A percentile compares a stretch with the other conserved stretches of the same genome.
These are phyloP conservation scores for Sycophaga agraensis DNA, from an alignment of 1,140 invertebrate species.

Conservation along the genomic window DNA sequence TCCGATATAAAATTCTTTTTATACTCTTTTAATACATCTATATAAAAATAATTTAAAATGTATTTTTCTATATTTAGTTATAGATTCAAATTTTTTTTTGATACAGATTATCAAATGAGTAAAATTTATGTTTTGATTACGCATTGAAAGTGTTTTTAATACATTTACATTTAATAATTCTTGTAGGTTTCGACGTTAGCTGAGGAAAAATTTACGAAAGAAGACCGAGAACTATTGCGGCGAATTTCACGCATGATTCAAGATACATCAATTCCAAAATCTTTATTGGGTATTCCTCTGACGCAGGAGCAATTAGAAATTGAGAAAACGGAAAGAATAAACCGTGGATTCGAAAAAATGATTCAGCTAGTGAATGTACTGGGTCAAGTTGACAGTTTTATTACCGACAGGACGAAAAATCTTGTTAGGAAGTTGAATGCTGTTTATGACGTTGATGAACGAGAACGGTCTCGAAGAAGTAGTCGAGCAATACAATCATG, in stretches of 20 bases:
- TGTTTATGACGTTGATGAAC: constrained; percentile 38
- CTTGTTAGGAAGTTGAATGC: constrained; percentile 41
- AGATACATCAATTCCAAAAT: not conserved
- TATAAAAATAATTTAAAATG: too few relatives aligned
- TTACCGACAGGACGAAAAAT: constrained; percentile 40
- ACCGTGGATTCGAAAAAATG: constrained; percentile 43
- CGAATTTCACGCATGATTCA: constrained; percentile 29
- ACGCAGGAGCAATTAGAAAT: not conserved
- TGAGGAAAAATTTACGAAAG: constrained; percentile 31
- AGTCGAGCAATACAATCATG: too few relatives aligned
- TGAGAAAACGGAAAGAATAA: constrained; percentile 34
- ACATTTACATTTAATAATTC: not conserved
- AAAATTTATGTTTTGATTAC: not conserved
- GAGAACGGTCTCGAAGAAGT: constrained; percentile 17
- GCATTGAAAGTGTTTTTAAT: too few relatives aligned
- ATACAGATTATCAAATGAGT: not conserved
- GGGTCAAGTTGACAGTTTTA: constrained; percentile 44
- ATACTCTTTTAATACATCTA: too few relatives aligned
- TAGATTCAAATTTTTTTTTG: too few relatives aligned
- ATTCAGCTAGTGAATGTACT: constrained; percentile 45
- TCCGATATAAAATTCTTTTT: too few relatives aligned
- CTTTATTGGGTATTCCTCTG: constrained; percentile 5
- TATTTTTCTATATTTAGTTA: too few relatives aligned
- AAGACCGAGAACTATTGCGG: constrained; percentile 31
- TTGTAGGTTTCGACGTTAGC: not conserved